phyloP scores from a whole-genome alignment of 35 echinoderm and acorn worm genomes.

The Lytechinus variegatus region DNA sequence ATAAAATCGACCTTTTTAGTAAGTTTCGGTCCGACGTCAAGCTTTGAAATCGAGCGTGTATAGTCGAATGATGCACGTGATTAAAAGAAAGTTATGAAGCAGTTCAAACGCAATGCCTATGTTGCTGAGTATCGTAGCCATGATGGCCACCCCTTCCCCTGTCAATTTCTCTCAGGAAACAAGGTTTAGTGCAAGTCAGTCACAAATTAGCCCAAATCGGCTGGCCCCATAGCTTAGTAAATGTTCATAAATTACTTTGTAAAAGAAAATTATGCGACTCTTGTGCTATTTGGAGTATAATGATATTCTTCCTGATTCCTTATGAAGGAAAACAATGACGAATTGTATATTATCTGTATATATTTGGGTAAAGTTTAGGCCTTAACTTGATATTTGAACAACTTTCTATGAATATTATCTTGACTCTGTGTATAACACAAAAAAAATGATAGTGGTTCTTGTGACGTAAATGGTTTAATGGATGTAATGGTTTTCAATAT shows the following conservation, averaged over 20 bases:
- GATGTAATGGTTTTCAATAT: background rate
- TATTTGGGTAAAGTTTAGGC: slow-evolving; percentile 12
- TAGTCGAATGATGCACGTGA: too few species aligned
- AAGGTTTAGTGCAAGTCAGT: too few species aligned
- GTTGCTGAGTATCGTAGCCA: too few species aligned
- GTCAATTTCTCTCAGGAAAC: too few species aligned
- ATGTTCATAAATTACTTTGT: background rate
- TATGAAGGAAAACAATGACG: background rate
- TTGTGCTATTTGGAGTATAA: background rate
- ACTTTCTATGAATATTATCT: background rate
- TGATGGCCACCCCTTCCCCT: too few species aligned
- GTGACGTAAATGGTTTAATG: background rate
- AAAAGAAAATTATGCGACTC: background rate
- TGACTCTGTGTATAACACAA: background rate
- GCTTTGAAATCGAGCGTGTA: too few species aligned
- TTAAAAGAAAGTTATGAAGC: too few species aligned
- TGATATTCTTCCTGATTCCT: background rate
- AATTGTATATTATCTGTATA: slow-evolving; percentile 21
- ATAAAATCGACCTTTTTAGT: too few species aligned
- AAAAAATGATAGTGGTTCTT: background rate
- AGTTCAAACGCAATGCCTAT: too few species aligned
- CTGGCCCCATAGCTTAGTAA: too few species aligned
- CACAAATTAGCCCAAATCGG: too few species aligned
- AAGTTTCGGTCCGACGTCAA: too few species aligned
- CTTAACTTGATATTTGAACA: slow-evolving; percentile 5